These are phyloP conservation scores for Lepus americanus DNA, from an alignment of 2,113 vertebrate genomes.

Conservation along the genomic window DNA sequence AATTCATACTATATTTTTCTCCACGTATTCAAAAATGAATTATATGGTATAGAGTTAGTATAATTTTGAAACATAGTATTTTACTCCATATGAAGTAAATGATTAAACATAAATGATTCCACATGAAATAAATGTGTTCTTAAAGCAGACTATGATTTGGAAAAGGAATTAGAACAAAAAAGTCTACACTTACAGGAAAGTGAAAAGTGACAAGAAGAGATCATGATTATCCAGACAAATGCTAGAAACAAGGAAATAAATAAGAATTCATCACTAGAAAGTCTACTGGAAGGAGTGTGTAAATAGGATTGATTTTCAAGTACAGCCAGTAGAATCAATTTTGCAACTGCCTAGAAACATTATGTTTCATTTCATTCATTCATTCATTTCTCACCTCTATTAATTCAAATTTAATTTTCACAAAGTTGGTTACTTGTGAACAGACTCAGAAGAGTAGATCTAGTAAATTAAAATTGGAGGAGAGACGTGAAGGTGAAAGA, in stretches of 20 bases:
- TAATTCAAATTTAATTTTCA: constrained; percentile 48
- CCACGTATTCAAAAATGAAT: constrained; percentile 22
- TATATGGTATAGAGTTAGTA: not conserved
- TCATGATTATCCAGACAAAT: not conserved
- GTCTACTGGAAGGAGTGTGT: not conserved
- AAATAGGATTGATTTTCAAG: constrained; percentile 37
- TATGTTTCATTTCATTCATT: not conserved
- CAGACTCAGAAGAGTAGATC: not conserved
- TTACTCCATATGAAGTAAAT: not conserved
- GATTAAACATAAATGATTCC: constrained; percentile 36
- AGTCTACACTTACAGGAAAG: not conserved
- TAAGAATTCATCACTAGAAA: not conserved
- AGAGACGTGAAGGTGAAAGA: not conserved
- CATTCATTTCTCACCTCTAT: not conserved
- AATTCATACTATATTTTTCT: not conserved
- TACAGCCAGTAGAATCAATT: constrained; percentile 5
- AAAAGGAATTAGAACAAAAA: constrained; percentile 21
- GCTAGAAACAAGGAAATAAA: constrained; percentile 6
- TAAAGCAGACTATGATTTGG: constrained; percentile 33
- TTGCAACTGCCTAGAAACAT: not conserved
- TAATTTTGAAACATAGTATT: constrained; percentile 22
- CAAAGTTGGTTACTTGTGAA: not conserved
- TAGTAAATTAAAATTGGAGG: not conserved
- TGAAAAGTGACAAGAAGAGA: not conserved
- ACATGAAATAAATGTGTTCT: constrained; percentile 19